phyloP scores from a whole-genome alignment of 1,140 invertebrate species.

The Drosophila athabasca region DNA sequence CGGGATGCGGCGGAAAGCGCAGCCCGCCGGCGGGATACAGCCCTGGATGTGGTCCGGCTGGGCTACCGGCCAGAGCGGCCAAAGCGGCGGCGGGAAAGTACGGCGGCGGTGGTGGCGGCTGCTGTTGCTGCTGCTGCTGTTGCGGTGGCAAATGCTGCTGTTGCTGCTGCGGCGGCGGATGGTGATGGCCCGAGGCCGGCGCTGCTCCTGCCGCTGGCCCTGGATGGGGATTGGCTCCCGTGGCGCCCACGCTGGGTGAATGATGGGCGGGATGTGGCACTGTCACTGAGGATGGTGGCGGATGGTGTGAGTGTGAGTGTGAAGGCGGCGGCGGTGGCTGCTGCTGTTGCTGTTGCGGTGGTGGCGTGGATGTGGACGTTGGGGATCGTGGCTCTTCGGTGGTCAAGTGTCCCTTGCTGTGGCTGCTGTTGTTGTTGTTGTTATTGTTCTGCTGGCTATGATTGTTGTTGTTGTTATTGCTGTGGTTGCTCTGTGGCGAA shows the following conservation, averaged over 20 bases:
- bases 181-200: slow-evolving; percentile 19
- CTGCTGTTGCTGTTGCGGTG: slow-evolving; percentile 51
- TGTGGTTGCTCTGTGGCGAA: slow-evolving; percentile 69
- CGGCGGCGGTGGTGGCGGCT: slow-evolving; percentile 83
- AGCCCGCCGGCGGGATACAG: slow-evolving; percentile 84
- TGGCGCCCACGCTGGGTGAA: slow-evolving; percentile 53
- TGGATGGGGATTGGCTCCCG: slow-evolving; percentile 28
- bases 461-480: slow-evolving; percentile 59
- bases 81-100: slow-evolving; percentile 88
- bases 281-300: slow-evolving; percentile 19
- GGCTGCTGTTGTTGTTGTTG: slow-evolving; percentile 34
- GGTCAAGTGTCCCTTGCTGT: slow-evolving; percentile 32
- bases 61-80: slow-evolving; percentile 86
- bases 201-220: slow-evolving; percentile 25
- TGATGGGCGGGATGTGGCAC: slow-evolving; percentile 54
- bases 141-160: slow-evolving; percentile 45
- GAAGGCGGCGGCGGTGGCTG: slow-evolving; percentile 46
- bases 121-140: slow-evolving; percentile 84
- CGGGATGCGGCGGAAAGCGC: slow-evolving; percentile 84
- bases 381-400: slow-evolving; percentile 44
- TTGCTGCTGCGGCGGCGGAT: slow-evolving; percentile 42
- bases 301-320: slow-evolving; percentile 22
- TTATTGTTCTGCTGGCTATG: slow-evolving; percentile 31
- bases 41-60: slow-evolving; percentile 84
- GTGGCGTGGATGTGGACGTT: slow-evolving; percentile 29